Evolutionary conservation across 2,888 invertebrate species (phyloP), one percentile per base, ranked within the genome.

Genomic region (Leptura quadrifasciata): DNA sequence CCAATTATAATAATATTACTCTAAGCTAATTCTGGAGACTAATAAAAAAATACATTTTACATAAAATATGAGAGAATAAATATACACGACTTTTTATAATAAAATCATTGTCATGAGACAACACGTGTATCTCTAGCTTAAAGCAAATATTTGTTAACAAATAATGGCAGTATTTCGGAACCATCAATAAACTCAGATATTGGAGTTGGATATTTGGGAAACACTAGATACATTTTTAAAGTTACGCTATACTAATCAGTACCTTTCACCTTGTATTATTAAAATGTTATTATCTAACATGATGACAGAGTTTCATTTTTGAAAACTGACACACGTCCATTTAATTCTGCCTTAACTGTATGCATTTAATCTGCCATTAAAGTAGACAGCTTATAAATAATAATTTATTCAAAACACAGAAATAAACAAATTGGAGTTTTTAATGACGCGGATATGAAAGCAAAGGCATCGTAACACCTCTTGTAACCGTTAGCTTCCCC

Each of bases 401-500:
- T 47, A 47, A 47, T 47, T 47, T 47, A 47, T 47, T 47, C n/a
- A 47, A 47, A 47, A n/a, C n/a, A 12, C 12, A 39, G n/a, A n/a
- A n/a, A 47, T 47, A 47, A 47, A 47, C n/a, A 47, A 47, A 47
- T 47, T 47, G 47, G 47, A 47, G 47, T 47, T 47, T 39, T 47
- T 47, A 47, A 47, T 47, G 47, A 47, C 47, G n/a, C 47, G 47
- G 47, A 47, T 47, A 47, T 47, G 47, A 47, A 47, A 47, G 47
- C 47, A 47, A 47, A 47, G n/a, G 47, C 47, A 15, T 47, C 47
- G 47, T 47, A 47, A 47, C 47, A 47, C 47, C 47, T 47, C 47
- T n/a, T 5, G n/a, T 47, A 47, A 47, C 47, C 47, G 47, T 47
- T 47, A 47, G 15, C 47, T 47, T 47, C 47, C 47, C 47, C n/a